Base-by-base conservation (phyloP, 2,797 vertebrate genomes). In the Ambastaia sidthimunki region DNA sequence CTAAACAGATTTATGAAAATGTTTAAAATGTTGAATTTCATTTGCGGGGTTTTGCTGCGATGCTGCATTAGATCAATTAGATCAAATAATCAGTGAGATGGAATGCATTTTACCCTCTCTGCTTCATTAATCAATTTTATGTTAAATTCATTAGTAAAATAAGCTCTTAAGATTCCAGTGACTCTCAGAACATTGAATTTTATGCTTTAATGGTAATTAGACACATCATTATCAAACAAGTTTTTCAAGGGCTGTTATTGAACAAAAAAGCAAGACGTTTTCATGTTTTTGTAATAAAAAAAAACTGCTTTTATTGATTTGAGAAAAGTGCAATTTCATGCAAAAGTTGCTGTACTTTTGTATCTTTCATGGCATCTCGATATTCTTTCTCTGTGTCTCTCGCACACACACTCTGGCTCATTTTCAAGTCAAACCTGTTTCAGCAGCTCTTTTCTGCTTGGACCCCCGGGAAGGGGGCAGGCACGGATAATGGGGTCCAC, bases 131-230 rank as follows among this genome's bases (percentile, higher is more conserved):
- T 78, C 57, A 41, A 25, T 78, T 54, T 25, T 23, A 75, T 19
- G 68, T 78, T 62, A 41, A 54, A 71, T 71, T 63, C 76, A 78
- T 78, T 78, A 71, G 76, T 37, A 78, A 52, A 78, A 78, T 52
- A 71, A 55, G 57, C 76, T 63, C 19, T 71, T 63, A 54, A 52
- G 31, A 52, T 63, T 63, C 44, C 57, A n/a, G 68, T 52, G 16
- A 41, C 57, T 63, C 31, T 78, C 11, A 63, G 57, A 71, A 78
- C 68, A 71, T 63, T 54, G 59, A 0, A 71, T 71, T 41, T 78
- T 71, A 78, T 78, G 76, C 66, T 54, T 68, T 71, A 41, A 78
- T 63, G 57, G 59, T 71, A 78, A 71, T 78, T 78, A 71, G 68
- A 71, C 31, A 31, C 55, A 71, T 28, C 15, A 23, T 78, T 25